Percentiles rank a stretch among this genome's conserved stretches.
Evolutionary conservation across 2,888 invertebrate species (phyloP).

Genomic region (Drosophila nr. medialis): DNA sequence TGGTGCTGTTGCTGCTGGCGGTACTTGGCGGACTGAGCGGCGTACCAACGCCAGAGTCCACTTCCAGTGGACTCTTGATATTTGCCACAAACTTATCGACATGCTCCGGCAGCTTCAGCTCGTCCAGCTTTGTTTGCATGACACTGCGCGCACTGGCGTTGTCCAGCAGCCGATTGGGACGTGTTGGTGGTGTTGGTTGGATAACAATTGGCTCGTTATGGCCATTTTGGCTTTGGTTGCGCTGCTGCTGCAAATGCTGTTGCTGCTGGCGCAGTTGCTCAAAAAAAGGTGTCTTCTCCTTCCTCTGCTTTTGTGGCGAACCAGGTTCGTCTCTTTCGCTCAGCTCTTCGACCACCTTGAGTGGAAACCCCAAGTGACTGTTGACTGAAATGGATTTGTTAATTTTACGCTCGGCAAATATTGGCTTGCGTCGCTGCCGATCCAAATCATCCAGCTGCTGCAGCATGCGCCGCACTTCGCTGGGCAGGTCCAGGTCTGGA

Average conservation of each 20-base stretch:
- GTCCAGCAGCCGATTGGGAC: constrained; percentile 81
- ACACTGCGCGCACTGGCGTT: constrained; percentile 63
- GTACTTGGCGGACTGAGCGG: constrained; percentile 87
- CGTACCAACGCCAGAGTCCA: constrained; percentile 89
- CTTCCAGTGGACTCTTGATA: constrained; percentile 83
- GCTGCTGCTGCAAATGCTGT: constrained; percentile 64
- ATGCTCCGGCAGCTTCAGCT: constrained; percentile 82
- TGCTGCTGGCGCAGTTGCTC: constrained; percentile 89
- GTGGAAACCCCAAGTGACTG: constrained; percentile 84
- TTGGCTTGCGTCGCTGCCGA: constrained; percentile 83
- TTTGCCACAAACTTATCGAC: constrained; percentile 82
- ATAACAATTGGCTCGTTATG: constrained; percentile 36
- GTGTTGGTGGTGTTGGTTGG: constrained; percentile 55
- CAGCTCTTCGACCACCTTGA: constrained; percentile 85
- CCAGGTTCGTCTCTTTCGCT: constrained; percentile 85
- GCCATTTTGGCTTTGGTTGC: constrained; percentile 46
- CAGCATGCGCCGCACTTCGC: constrained; percentile 90
- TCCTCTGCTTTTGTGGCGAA: constrained; percentile 84
- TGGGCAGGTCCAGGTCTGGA: constrained; percentile 89
- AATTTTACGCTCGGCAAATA: constrained; percentile 84
- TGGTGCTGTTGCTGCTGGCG: constrained; percentile 73
- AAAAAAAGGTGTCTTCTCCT: constrained; percentile 87
- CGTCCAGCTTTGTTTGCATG: constrained; percentile 77
- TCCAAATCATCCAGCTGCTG: constrained; percentile 87
- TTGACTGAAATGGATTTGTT: constrained; percentile 85